Evolutionary conservation across 2,113 vertebrate genomes (phyloP), one percentile per base, ranked within the genome.

Genomic region (Limnothrissa miodon): DNA sequence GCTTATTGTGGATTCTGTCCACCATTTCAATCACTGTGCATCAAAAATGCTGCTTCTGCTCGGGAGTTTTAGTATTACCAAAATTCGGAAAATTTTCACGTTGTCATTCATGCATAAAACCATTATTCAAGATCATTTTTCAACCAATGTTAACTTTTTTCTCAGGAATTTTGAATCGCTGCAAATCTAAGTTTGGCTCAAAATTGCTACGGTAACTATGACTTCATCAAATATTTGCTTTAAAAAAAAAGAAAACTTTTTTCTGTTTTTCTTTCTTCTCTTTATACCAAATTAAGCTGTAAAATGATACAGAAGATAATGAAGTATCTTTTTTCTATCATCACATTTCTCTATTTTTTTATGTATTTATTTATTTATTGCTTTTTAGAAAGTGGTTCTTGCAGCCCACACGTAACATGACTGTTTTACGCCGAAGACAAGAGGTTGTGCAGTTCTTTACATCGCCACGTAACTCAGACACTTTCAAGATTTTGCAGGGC

Each of bases 391-490:
- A 97, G 81, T 99, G 98, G 98, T 96, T 99, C 81, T 94, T 95
- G 74, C 93, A 96, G 59, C 98, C 98, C 9, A 98, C 96, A 21
- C 90, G 87, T 66, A 95, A 98, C 82, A 81, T 96, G 84, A 87
- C 82, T 1, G 95, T 97, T 86, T 91, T 99, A 79, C 94, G 91
- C 81, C 95, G 96, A 84, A 95, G 98, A 42, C 94, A 99, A 85
- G 96, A 99, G 82, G 97, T 98, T 86, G 97, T 99, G 80, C 91
- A 94, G 83, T 99, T 98, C 91, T 98, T 99, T 83, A 91, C 96
- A 6, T 92, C 92, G 9, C 96, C 97, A 80, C 95, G 91, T 62
- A 97, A 99, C 88, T 94, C 95, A 0, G 96, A 97, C 83, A 89
- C 89, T 78, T 92, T 97, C 85, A 92, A 89, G 88, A 97, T 94